phyloP scores from a whole-genome alignment of 2,113 vertebrate genomes.

The Thryonomys swinderianus region DNA sequence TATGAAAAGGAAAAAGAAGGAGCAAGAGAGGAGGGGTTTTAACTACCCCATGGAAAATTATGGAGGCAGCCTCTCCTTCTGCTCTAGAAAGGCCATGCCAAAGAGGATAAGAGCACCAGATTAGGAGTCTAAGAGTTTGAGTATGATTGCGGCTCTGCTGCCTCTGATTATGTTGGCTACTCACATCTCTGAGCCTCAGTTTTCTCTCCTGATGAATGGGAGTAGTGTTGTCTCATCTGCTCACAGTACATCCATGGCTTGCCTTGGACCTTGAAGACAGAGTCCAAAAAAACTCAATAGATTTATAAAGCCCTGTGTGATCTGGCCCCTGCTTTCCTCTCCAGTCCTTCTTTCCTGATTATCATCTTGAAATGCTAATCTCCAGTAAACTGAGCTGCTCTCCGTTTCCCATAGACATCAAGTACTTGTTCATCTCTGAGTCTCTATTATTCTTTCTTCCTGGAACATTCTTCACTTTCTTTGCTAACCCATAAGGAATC shows the following conservation, averaged over 20 bases:
- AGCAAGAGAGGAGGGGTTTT: not conserved
- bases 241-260: not conserved
- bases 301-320: not conserved
- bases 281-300: conserved; percentile 30
- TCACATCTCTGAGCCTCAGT: not conserved
- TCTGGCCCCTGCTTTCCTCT: not conserved
- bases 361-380: not conserved
- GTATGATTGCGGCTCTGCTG: not conserved
- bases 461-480: conserved; percentile 1
- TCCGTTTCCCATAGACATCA: not conserved
- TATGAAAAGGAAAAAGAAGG: not conserved
- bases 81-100: not conserved
- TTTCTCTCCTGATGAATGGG: conserved; percentile 44
- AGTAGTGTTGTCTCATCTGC: not conserved
- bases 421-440: not conserved
- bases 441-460: not conserved
- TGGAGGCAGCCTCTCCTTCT: not conserved
- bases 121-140: not conserved
- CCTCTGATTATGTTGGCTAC: not conserved
- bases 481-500: conserved; percentile 7
- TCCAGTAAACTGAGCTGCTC: not conserved
- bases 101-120: not conserved
- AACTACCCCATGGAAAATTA: not conserved
- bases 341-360: not conserved
- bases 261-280: conserved; percentile 39